Percentiles rank a stretch among this genome's conserved stretches.
Evolutionary conservation across 2,888 invertebrate species (phyloP).

Genomic region (Acanthoscelides obtectus): DNA sequence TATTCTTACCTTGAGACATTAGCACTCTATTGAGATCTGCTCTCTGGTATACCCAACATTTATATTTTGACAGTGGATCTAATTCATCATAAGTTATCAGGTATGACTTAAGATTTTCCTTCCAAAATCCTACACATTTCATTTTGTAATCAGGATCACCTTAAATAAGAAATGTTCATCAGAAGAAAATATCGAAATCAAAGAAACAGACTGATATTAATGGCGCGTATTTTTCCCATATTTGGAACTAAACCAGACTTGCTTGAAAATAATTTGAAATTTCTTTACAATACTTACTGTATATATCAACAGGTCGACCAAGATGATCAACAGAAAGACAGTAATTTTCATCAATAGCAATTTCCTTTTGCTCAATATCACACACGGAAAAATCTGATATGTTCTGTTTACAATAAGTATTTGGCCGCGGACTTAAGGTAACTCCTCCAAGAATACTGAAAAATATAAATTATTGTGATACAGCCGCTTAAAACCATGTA

Average conservation of each 20-base stretch:
- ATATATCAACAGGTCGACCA: conserved; percentile 92
- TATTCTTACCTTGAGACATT: conserved; percentile 59
- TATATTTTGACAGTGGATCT: conserved; percentile 91
- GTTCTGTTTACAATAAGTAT: conserved; percentile 86
- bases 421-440: conserved; percentile 88
- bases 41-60: conserved; percentile 97
- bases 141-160: conserved; percentile 90
- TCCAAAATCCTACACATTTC: conserved; percentile 97
- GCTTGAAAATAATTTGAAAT: neutral
- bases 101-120: conserved; percentile 95
- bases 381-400: conserved; percentile 96
- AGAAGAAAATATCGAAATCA: no score
- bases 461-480: conserved; percentile 9
- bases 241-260: neutral
- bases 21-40: conserved; percentile 85
- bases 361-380: conserved; percentile 90
- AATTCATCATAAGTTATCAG: conserved; percentile 93
- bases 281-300: conserved; percentile 54
- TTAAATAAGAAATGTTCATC: conserved; percentile 47
- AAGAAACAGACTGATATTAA: neutral
- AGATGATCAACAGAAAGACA: conserved; percentile 95
- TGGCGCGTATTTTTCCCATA: neutral
- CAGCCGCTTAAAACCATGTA: no score
- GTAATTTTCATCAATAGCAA: conserved; percentile 91
- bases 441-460: conserved; percentile 88